Percentiles rank a stretch among this genome's conserved stretches.
Conservation (phyloP, 64 coral and sea anemone genomes). For the Porites lutea region DNA sequence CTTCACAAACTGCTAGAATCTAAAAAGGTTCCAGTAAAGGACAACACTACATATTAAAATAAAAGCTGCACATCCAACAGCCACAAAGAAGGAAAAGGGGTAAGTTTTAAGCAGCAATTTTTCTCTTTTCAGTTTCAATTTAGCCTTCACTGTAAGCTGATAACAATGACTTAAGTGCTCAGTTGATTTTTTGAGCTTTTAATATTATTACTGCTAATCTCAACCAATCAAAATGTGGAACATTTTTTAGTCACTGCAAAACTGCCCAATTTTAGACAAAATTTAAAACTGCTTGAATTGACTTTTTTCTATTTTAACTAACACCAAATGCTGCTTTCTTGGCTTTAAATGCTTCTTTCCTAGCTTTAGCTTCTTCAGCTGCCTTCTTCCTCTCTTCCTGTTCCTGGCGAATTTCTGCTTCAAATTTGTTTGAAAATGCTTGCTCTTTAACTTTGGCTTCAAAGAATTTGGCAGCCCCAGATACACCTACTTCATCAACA, state of each 20-base stretch:
- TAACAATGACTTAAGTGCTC: too few species aligned
- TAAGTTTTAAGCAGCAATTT: too few species aligned
- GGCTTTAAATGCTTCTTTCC: slow-evolving; percentile 89
- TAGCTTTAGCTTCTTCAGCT: slow-evolving; percentile 82
- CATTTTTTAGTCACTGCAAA: background rate
- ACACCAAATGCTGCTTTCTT: slow-evolving; percentile 94
- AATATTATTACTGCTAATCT: too few species aligned
- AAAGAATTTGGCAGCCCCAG: slow-evolving; percentile 91
- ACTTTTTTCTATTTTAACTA: background rate
- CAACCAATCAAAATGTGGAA: too few species aligned
- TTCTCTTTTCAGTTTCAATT: too few species aligned
- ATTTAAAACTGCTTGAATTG: background rate
- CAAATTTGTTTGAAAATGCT: slow-evolving; percentile 77
- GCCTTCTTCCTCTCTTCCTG: slow-evolving; percentile 88
- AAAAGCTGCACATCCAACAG: too few species aligned
- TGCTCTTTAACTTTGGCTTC: slow-evolving; percentile 93
- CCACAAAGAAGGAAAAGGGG: too few species aligned
- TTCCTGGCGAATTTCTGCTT: slow-evolving; percentile 92
- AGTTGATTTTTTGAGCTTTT: too few species aligned
- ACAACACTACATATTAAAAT: too few species aligned
- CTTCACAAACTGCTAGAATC: too few species aligned
- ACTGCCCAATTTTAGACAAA: background rate
- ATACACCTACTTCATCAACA: slow-evolving; percentile 94
- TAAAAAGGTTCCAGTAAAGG: too few species aligned
- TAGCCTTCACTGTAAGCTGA: too few species aligned